Conservation (phyloP, 2,888 invertebrate genomes). For the Spodoptera picta region DNA sequence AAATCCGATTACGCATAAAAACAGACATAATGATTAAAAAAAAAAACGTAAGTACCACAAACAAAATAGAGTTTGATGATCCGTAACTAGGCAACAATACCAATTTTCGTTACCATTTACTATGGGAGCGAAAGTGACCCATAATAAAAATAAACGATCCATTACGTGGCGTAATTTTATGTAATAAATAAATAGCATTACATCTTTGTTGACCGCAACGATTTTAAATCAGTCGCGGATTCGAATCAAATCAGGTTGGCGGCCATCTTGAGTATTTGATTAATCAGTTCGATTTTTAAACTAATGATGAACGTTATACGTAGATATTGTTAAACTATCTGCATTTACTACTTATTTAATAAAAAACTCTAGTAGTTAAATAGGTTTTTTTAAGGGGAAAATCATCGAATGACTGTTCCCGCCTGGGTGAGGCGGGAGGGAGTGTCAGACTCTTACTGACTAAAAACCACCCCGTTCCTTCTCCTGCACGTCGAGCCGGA, state of each 20-base stretch:
- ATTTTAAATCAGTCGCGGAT: slow-evolving; percentile 15
- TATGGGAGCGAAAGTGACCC: slow-evolving; percentile 49
- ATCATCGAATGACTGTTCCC: too few relatives aligned
- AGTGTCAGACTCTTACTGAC: too few relatives aligned
- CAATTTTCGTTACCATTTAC: slow-evolving; percentile 36
- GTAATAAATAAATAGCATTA: slow-evolving; percentile 53
- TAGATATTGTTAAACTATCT: too few relatives aligned
- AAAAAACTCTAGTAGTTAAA: too few relatives aligned
- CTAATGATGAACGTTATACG: too few relatives aligned
- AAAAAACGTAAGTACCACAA: slow-evolving; percentile 18
- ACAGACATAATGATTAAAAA: too few relatives aligned
- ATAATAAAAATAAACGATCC: slow-evolving; percentile 44
- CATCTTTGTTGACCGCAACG: slow-evolving; percentile 38
- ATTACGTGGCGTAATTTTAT: slow-evolving; percentile 51
- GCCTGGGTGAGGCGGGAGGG: too few relatives aligned
- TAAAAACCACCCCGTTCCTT: too few relatives aligned
- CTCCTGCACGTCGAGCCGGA: too few relatives aligned
- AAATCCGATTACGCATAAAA: too few relatives aligned
- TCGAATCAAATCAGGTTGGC: slow-evolving; percentile 3
- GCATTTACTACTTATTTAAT: too few relatives aligned
- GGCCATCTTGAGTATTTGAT: background rate
- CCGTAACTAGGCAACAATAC: slow-evolving; percentile 35
- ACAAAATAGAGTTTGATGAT: slow-evolving; percentile 31
- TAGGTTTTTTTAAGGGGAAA: too few relatives aligned
- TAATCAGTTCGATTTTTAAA: background rate